phyloP scores from a whole-genome alignment of 2,113 vertebrate species.

The Fulica atra region DNA sequence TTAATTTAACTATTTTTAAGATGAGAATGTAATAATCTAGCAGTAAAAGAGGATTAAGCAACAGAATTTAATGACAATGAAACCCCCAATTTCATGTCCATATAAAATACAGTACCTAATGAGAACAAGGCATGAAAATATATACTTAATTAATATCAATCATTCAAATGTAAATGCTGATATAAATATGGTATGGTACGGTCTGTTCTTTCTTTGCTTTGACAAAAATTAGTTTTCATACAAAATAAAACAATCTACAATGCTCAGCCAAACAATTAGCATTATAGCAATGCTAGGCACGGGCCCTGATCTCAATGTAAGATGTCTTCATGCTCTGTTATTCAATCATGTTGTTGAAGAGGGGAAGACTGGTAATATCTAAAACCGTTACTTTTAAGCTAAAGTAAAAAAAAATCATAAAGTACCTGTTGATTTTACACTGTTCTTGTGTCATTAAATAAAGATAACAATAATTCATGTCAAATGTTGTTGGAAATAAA shows the following conservation, averaged over 20 bases:
- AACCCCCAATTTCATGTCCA: neutral
- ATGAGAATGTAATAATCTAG: neutral
- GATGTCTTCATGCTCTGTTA: neutral
- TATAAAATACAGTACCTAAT: slow-evolving; percentile 19
- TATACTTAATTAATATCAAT: slow-evolving; percentile 1
- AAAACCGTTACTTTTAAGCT: neutral
- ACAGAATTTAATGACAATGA: neutral
- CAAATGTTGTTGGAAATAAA: neutral
- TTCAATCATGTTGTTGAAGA: neutral
- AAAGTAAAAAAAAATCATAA: neutral
- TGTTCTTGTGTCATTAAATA: neutral
- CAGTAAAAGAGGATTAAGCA: neutral
- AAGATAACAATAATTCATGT: neutral
- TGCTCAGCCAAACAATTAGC: neutral
- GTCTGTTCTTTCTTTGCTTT: neutral
- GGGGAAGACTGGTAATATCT: neutral
- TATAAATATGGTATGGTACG: neutral
- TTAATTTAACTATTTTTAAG: neutral
- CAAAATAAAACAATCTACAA: slow-evolving; percentile 15
- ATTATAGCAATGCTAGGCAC: neutral
- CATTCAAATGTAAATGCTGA: neutral
- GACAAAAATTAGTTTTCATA: neutral
- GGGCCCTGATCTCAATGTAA: neutral
- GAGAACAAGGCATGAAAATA: neutral
- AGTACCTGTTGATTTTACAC: neutral